Base-by-base conservation (phyloP, 35 echinoderm and acorn worm genomes). In the Anneissia japonica region DNA sequence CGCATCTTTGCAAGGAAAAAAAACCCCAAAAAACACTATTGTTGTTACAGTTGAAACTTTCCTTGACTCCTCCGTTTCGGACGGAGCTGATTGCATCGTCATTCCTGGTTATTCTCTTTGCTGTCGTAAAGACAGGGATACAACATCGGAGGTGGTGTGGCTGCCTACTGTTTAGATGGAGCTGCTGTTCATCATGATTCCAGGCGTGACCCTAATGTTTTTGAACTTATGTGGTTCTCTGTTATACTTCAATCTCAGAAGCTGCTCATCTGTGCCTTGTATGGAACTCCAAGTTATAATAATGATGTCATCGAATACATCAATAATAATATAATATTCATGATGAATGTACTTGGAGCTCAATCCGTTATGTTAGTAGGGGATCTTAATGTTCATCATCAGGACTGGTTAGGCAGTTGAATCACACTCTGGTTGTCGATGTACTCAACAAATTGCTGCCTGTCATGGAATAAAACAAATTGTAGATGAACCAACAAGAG, bases 61-160 rank as follows among this genome's bases (percentile, higher is more conserved):
- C 72, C 36, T 92, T 7, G 79, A 88, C 74, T 35, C 85, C 11
- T 40, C 80, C 28, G 86, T 88, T 30, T 76, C 86, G 36, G 85
- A 92, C 84, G 79, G 90, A 51, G 85, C 90, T 30, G 90, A 92
- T 39, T 87, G 85, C 31, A 92, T 92, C 36, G 46, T 46, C 79
- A 92, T 88, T 31, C 86, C 85, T 31, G 85, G 90, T 26, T 88
- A 92, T 51, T 75, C 80, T 11, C 78, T 88, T 5, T 83, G 81
- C 86, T 92, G 90, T 38, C 86, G 90, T 34, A 92, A 77, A 88
- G 90, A 92, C 80, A 34, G 90, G 37, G 17, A 39, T 80, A 75
- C 37, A 36, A 83, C 77, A 36, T 43, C 46, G 51, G 85, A 30
- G 90, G 86, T 37, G 90, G 90, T 12, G 88, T 92, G 82, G 86